phyloP scores from a whole-genome alignment of 2,113 vertebrate genomes.

The Nibea albiflora region DNA sequence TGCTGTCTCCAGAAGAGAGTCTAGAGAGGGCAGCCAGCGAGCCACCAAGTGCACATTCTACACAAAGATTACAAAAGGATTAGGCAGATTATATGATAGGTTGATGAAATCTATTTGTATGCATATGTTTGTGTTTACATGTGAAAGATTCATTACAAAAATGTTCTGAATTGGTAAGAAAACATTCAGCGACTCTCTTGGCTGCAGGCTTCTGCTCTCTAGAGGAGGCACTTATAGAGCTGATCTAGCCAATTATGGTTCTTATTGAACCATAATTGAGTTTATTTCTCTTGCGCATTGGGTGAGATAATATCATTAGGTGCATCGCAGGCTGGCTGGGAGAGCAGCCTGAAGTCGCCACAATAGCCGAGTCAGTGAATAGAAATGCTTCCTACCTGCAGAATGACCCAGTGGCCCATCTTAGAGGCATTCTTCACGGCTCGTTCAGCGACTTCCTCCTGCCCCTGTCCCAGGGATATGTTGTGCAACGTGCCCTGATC shows the following conservation, averaged over 20 bases:
- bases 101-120: neutral
- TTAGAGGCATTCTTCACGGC: constrained; percentile 79
- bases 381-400: constrained; percentile 78
- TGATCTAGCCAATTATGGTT: constrained; percentile 73
- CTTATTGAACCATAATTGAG: constrained; percentile 82
- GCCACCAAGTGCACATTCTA: constrained; percentile 87
- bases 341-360: constrained; percentile 17
- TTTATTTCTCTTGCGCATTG: constrained; percentile 65
- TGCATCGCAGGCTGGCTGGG: constrained; percentile 39
- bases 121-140: neutral
- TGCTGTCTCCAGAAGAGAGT: constrained; percentile 82
- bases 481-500: constrained; percentile 87
- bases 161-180: constrained; percentile 15
- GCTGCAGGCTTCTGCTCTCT: constrained; percentile 32
- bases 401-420: constrained; percentile 86
- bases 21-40: constrained; percentile 85
- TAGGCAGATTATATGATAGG: neutral
- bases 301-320: constrained; percentile 72
- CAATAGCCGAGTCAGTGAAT: constrained; percentile 6
- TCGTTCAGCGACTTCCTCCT: constrained; percentile 84
- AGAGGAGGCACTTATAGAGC: constrained; percentile 62
- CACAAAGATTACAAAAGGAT: neutral
- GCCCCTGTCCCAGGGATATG: constrained; percentile 87
- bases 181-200: constrained; percentile 24
- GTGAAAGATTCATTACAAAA: neutral